phyloP scores from a whole-genome alignment of 2,797 vertebrate genomes.

The Cyprinella venusta region DNA sequence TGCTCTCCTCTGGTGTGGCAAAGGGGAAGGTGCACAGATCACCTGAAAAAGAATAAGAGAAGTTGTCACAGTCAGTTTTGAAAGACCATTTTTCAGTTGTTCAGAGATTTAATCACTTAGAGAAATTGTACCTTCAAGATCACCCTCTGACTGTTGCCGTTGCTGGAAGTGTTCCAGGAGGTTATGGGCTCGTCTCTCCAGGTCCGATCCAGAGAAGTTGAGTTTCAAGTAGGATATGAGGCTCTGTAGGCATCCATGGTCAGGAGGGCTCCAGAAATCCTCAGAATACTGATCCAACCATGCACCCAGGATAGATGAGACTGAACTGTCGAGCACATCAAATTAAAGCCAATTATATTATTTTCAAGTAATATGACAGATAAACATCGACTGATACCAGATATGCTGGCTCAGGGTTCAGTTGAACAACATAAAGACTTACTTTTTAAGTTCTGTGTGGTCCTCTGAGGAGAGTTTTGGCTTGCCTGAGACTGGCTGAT shows the following conservation, averaged over 20 bases:
- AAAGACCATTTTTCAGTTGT: not conserved
- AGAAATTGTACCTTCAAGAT: constrained; percentile 72
- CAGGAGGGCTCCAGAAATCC: constrained; percentile 85
- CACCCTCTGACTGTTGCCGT: constrained; percentile 71
- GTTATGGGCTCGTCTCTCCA: constrained; percentile 84
- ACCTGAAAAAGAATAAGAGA: not conserved
- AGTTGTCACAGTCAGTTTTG: not conserved
- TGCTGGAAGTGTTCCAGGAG: constrained; percentile 85
- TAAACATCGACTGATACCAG: not conserved
- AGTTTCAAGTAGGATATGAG: constrained; percentile 84
- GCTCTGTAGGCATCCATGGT: constrained; percentile 83
- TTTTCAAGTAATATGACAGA: not conserved
- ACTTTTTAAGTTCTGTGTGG: constrained; percentile 84
- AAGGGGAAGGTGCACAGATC: constrained; percentile 75
- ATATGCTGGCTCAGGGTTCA: too few species aligned
- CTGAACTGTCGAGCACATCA: constrained; percentile 72
- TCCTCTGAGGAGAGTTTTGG: constrained; percentile 77
- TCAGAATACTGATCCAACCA: constrained; percentile 91
- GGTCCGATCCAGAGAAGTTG: constrained; percentile 86
- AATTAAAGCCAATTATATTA: not conserved
- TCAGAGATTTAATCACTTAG: not conserved
- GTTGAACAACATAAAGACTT: constrained; percentile 59
- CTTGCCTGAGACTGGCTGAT: constrained; percentile 76
- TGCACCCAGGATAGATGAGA: constrained; percentile 89
- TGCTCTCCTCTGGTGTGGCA: constrained; percentile 76